Conservation (phyloP, 1,140 invertebrate species). For the Lucilia sericata region DNA sequence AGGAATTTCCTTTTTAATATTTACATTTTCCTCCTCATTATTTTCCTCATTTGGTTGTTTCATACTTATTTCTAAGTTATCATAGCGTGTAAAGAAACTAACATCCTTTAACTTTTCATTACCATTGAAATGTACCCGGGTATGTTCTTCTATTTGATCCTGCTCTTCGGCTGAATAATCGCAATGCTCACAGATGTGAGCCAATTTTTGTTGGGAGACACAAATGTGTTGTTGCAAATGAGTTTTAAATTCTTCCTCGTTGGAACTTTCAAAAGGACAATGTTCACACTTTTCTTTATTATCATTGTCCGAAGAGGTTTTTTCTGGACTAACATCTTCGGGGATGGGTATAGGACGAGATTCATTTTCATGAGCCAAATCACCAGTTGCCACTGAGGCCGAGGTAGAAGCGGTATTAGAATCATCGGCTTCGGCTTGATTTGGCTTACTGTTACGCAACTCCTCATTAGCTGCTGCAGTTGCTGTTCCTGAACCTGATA, state of each 20-base stretch:
- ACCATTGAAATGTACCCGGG: constrained; percentile 61
- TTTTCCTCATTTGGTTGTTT: constrained; percentile 44
- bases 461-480: constrained; percentile 37
- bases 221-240: constrained; percentile 77
- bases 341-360: not conserved
- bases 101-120: constrained; percentile 61
- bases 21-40: constrained; percentile 9
- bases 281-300: constrained; percentile 75
- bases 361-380: constrained; percentile 51
- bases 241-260: constrained; percentile 53
- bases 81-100: constrained; percentile 62
- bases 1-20: constrained; percentile 43
- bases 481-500: not conserved
- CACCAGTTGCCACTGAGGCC: constrained; percentile 61
- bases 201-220: constrained; percentile 76
- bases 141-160: constrained; percentile 59
- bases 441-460: not conserved
- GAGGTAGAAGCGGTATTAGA: constrained; percentile 56
- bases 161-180: constrained; percentile 77
- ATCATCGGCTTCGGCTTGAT: constrained; percentile 34
- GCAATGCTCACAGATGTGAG: constrained; percentile 84
- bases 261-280: constrained; percentile 68
- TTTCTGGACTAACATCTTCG: constrained; percentile 67
- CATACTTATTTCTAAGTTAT: constrained; percentile 64
- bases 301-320: constrained; percentile 64